Base-by-base conservation (phyloP, 2,113 vertebrate species). In the Pandion haliaetus region DNA sequence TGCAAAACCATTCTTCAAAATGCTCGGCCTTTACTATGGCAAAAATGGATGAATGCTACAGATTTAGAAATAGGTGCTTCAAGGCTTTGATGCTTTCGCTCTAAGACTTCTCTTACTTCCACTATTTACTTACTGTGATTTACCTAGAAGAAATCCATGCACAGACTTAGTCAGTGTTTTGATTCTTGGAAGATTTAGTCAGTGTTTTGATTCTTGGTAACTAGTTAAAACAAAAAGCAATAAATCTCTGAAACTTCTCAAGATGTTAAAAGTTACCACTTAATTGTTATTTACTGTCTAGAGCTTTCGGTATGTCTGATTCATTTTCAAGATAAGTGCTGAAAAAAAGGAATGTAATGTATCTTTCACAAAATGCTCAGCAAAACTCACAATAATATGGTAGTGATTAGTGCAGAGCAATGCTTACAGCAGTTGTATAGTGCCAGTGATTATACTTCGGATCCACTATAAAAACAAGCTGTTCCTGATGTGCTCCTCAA, bases 401-500 rank as follows among this genome's bases (percentile, higher is more conserved):
- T 38, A 72, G 67, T 95, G 94, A 97, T 97, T 97, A 95, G 89
- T 88, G 28, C 77, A 95, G 77, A 74, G 93, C 40, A 69, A 73
- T 90, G 77, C 84, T 95, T 97, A 77, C 81, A 91, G 66, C 63
- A 96, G 36, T 90, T 32, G 18, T 91, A 96, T 93, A 96, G 91
- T 95, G 91, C 73, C 69, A 95, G 83, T 87, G 91, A 96, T 97
- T 97, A 91, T 84, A 65, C 54, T 94, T 97, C 4, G 19, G 77
- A 96, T 88, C 69, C 73, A 92, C 94, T 94, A 84, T 80, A 91
- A 95, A 95, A 97, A 87, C 96, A 94, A 95, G 91, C 95, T 95
- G 86, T 95, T 97, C 95, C 95, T 97, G 97, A 97, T 97, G 96
- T 94, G 86, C 96, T 95, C 61, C 91, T 96, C 86, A 77, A 76